Evolutionary conservation across 2,797 vertebrate species (phyloP), one percentile per base, ranked within the genome.

Genomic region (Spinus pinus): DNA sequence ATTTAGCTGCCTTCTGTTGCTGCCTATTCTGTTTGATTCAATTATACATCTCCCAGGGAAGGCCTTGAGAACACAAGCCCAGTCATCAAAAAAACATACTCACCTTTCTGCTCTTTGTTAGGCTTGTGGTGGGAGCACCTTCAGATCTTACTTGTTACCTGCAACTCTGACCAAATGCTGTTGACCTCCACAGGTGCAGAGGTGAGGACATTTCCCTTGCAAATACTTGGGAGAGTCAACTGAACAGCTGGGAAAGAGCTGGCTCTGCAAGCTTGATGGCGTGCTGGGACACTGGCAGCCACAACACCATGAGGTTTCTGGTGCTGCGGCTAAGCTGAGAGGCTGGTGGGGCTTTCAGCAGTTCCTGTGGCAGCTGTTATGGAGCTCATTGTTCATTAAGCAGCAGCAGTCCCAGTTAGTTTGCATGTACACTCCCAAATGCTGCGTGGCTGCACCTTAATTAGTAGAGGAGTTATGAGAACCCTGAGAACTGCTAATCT

Each of bases 401-500:
- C 64, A 18, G 49, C 74, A 35, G 35, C 33, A 23, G 60, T 70
- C 53, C 67, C 74, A 35, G 39, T 66, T 58, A 70, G 58, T 58
- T 66, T 81, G 71, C 78, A 19, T 13, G n/a, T 67, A 23, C 3
- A 1, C 54, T 65, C 78, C 57, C 46, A 67, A n/a, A 78, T 0
- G 0, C 57, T 25, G 9, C 22, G 54, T 61, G 49, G 50, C 67
- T 90, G 78, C 41, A 41, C 33, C 60, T 70, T 77, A 77, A 53
- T 88, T 88, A 84, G 66, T 51, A 49, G 44, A 75, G 47, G 37
- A 81, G 33, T 86, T 82, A 69, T 6, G 47, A 72, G 91, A 90
- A 53, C 31, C 70, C 57, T 71, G 83, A 88, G 92, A 91, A 77
- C 31, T 7, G n/a, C 49, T 88, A 56, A 82, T 89, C 49, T 41